A percentile compares a stretch with the other conserved stretches of the same genome.
Conservation (phyloP, 2,888 invertebrate species). For the Lasioglossum oenotherae region DNA sequence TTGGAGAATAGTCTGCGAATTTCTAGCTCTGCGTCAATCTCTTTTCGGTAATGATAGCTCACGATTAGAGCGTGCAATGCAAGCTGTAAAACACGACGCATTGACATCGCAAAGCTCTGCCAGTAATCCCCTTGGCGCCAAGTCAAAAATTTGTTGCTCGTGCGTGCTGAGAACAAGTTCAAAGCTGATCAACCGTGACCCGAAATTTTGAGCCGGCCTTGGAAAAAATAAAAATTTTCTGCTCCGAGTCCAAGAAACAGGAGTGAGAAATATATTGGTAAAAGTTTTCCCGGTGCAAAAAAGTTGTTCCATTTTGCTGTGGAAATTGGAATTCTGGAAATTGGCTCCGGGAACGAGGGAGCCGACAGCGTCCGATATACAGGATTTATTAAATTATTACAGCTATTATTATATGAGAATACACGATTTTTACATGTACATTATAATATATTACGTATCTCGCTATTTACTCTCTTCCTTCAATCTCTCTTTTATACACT, state of each 20-base stretch:
- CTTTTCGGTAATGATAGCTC: not conserved
- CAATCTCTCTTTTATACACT: slow-evolving; percentile 51
- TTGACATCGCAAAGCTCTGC: not conserved
- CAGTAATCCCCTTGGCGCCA: slow-evolving; percentile 19
- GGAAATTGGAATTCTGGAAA: too few relatives aligned
- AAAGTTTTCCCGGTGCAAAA: not conserved
- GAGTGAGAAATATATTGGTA: not conserved
- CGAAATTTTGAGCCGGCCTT: not conserved
- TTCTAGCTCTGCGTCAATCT: too few relatives aligned
- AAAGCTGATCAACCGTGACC: not conserved
- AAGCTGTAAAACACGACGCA: not conserved
- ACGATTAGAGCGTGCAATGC: too few relatives aligned
- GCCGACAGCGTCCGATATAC: slow-evolving; percentile 65
- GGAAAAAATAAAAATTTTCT: too few relatives aligned
- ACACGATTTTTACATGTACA: slow-evolving; percentile 81
- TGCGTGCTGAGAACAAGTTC: not conserved
- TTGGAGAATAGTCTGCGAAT: too few relatives aligned
- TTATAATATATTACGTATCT: slow-evolving; percentile 78
- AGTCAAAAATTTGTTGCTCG: slow-evolving; percentile 36
- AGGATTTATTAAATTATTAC: slow-evolving; percentile 81
- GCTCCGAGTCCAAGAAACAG: too few relatives aligned
- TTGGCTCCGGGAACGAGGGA: not conserved
- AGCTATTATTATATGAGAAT: slow-evolving; percentile 79
- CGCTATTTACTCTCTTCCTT: slow-evolving; percentile 63
- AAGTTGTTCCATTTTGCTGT: too few relatives aligned